Base-by-base conservation (phyloP, 2,797 vertebrate genomes). In the Pipistrellus pygmaeus region DNA sequence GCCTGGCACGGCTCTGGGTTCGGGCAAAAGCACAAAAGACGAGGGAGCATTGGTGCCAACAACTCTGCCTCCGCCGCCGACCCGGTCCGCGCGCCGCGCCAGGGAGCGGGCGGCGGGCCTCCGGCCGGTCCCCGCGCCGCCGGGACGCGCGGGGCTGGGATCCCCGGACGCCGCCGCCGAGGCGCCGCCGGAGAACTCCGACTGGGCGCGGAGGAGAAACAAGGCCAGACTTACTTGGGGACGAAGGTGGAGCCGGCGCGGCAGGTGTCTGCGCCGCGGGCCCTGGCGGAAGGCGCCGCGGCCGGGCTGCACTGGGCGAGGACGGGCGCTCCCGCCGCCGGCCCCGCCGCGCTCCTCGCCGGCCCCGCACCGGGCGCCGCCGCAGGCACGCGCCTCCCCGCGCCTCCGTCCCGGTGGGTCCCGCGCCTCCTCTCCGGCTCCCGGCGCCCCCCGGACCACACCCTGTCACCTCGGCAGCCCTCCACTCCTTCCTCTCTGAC, bases 171-270 rank as follows among this genome's bases (percentile, higher is more conserved):
- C 95, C n/a, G 38, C 38, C 44, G 44, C 44, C 44, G 44, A 11
- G 4, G 68, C 92, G 14, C 88, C 41, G 18, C 13, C 3, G 48
- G 0, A 83, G 35, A 78, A 94, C 80, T 57, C 53, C 9, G 1
- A 75, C 78, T 4, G 12, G 62, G 1, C 85, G 5, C 62, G n/a
- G 32, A 44, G 6, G 78, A 6, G 57, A 38, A 17, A 14, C 0
- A 88, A 90, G 41, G 92, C 83, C 5, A 81, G 68, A 98, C 98
- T 98, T 98, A 98, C 98, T 94, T 80, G 81, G 44, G 15, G 48
- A 23, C 80, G 44, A 32, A 62, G 64, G 94, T 96, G 62, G 85
- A 5, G 90, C 85, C 93, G 91, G 96, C 94, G 78, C 96, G 96
- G 97, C 97, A 98, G 96, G 83, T 96, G 96, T 93, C 94, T 80